Evolutionary conservation across 2,888 invertebrate genomes (phyloP).

Genomic region (Magallana nippona): DNA sequence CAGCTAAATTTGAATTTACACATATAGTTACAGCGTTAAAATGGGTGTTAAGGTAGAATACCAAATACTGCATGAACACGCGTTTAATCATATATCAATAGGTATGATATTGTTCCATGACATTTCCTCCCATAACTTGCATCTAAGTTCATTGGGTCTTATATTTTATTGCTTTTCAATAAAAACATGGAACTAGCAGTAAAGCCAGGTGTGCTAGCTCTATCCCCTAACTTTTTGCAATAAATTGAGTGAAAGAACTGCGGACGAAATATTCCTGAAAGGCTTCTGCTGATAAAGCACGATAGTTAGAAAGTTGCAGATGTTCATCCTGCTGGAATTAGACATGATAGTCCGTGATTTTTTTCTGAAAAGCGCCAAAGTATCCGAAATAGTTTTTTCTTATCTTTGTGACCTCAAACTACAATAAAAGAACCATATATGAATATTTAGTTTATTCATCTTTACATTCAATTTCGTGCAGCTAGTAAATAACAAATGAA

Average conservation of each 20-base stretch:
- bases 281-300: constrained; percentile 18
- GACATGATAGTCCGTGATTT: neutral
- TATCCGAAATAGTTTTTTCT: neutral
- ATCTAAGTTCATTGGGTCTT: neutral
- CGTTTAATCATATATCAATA: constrained; percentile 18
- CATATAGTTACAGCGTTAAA: neutral
- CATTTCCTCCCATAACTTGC: constrained; percentile 27
- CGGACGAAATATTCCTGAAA: constrained; percentile 17
- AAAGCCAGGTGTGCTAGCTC: constrained; percentile 12
- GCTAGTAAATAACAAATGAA: neutral
- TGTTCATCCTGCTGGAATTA: neutral
- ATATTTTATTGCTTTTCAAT: constrained; percentile 31
- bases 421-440: neutral
- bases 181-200: constrained; percentile 19
- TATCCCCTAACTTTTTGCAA: constrained; percentile 22
- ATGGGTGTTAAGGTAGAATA: neutral
- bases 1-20: neutral
- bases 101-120: constrained; percentile 2
- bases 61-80: neutral
- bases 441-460: neutral
- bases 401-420: neutral
- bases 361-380: neutral
- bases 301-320: constrained; percentile 8
- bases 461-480: neutral
- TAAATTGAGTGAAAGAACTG: constrained; percentile 17